These are phyloP conservation scores for Nephrotoma flavescens DNA, from an alignment of 2,888 invertebrate genomes.

Conservation along the genomic window DNA sequence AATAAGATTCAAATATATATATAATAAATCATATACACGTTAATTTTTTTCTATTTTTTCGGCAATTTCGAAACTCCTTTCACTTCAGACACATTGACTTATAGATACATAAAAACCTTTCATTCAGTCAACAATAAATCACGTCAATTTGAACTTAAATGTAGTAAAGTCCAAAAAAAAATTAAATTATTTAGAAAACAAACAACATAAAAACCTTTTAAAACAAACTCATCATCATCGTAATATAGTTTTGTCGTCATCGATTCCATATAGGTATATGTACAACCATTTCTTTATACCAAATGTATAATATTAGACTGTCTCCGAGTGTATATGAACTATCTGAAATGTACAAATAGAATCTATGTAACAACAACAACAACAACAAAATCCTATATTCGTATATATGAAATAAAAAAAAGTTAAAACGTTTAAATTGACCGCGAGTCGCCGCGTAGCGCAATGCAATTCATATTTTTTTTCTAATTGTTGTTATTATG, in stretches of 20 bases:
- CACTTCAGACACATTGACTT: neutral
- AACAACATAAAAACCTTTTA: neutral
- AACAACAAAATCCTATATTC: neutral
- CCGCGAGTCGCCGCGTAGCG: neutral
- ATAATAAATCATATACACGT: neutral
- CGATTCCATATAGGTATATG: neutral
- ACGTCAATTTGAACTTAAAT: neutral
- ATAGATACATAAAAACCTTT: neutral
- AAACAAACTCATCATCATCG: neutral
- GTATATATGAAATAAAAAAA: neutral
- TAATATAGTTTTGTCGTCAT: neutral
- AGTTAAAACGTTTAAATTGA: neutral
- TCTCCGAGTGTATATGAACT: neutral
- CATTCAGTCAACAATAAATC: neutral
- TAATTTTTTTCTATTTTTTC: neutral
- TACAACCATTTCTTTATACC: neutral
- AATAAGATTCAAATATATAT: neutral
- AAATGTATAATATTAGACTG: neutral
- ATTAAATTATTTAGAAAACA: neutral
- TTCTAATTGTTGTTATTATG: neutral
- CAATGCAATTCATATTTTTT: neutral
- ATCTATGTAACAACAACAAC: neutral
- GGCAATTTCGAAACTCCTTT: neutral
- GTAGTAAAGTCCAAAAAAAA: neutral
- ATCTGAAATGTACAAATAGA: neutral